Evolutionary conservation across 2,797 vertebrate species (phyloP), one percentile per base, ranked within the genome.

Genomic region (Danio tinwini): DNA sequence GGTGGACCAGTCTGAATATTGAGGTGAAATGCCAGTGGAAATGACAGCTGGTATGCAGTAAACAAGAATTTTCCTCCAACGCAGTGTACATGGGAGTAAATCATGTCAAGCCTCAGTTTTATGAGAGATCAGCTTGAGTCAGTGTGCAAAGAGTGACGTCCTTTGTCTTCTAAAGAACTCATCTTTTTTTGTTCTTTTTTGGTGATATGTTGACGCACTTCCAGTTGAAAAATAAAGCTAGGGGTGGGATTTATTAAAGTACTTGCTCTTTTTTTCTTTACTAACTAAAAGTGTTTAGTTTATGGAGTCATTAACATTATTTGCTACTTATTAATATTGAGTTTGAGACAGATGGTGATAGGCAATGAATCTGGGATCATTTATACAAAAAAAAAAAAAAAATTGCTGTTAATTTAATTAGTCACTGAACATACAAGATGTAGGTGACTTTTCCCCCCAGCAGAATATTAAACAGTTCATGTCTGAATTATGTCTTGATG

Each of bases 1-100:
- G 59, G 58, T 71, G 68, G 56, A 77, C 44, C 37, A 63, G 21
- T 37, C 59, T 59, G 79, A 58, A 79, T 81, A 81, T 75, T 75
- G 74, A 68, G 58, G 16, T 61, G 17, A 73, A 67, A 21, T 52
- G 75, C 9, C 37, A 61, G 44, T 16, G 47, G 65, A 70, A 78
- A 52, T 70, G 39, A 11, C 68, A 50, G 59, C 47, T 47, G 40
- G 19, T 17, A 62, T 19, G 19, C 47, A 37, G 59, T 80, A 64
- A 73, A 73, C 59, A 80, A 79, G 50, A 72, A 64, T 71, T 79
- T 14, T n/a, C 59, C 77, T 53, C 9, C 39, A 44, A 39, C 39
- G 21, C 58, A 29, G 47, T 19, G 37, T 12, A 52, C 61, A 61
- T 5, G 4, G 59, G 59, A 80, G 49, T 64, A 80, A 39, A 80